Conservation (phyloP, 1,140 invertebrate species). For the Bradynema listronoti region DNA sequence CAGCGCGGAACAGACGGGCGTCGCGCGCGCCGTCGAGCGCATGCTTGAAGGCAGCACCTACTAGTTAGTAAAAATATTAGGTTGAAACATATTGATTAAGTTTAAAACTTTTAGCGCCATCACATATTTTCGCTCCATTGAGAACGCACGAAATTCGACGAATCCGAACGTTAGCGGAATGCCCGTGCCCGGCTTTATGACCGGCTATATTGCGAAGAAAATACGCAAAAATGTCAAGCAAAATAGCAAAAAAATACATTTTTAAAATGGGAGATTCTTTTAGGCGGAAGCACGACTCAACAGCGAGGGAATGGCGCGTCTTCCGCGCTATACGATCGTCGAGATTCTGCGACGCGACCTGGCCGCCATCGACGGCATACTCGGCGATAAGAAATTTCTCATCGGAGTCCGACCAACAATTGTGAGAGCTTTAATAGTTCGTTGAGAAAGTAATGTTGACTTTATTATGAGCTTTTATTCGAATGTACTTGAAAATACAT, state of each 20-base stretch:
- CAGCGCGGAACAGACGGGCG: slow-evolving; percentile 26
- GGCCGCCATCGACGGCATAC: slow-evolving; percentile 34
- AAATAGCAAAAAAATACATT: background rate
- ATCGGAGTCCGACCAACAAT: slow-evolving; percentile 41
- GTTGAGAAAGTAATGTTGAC: no score
- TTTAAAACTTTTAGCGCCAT: slow-evolving; percentile 29
- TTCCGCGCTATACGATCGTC: slow-evolving; percentile 35
- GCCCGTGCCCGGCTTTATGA: slow-evolving; percentile 19
- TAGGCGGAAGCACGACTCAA: slow-evolving; percentile 16
- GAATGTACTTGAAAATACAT: no score
- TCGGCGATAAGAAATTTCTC: slow-evolving; percentile 50
- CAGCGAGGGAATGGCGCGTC: slow-evolving; percentile 27
- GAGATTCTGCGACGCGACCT: slow-evolving; percentile 37
- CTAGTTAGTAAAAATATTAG: slow-evolving; percentile 26
- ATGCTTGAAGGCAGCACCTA: slow-evolving; percentile 39
- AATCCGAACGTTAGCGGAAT: slow-evolving; percentile 43
- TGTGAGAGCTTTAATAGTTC: slow-evolving; percentile 21
- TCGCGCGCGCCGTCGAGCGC: slow-evolving; percentile 37
- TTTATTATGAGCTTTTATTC: no score
- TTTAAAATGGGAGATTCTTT: slow-evolving; percentile 17
- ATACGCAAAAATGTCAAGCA: slow-evolving; percentile 21
- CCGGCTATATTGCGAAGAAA: slow-evolving; percentile 31
- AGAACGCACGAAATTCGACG: slow-evolving; percentile 29
- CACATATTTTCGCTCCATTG: slow-evolving; percentile 36
- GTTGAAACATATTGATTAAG: slow-evolving; percentile 10